Conservation (phyloP, 2,797 vertebrate genomes). For the Xenentodon cancila region DNA sequence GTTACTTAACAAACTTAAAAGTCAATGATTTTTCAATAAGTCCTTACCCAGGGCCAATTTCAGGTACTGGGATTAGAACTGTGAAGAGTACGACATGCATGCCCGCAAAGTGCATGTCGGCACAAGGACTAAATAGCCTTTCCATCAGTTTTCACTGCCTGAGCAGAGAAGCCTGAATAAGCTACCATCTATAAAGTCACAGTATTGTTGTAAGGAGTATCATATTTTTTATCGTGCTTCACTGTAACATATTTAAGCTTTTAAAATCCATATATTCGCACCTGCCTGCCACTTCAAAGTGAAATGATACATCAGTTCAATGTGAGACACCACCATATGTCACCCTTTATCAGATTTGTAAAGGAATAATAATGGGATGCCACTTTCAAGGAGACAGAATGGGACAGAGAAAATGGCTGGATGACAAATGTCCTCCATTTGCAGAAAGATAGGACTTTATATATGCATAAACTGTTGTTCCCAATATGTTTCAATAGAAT, state of each 20-base stretch:
- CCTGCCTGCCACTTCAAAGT: conserved; percentile 27
- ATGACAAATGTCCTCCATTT: conserved; percentile 59
- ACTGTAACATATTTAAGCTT: conserved; percentile 13
- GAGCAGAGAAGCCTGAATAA: conserved; percentile 6
- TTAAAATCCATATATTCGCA: conserved; percentile 29
- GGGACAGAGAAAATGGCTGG: conserved; percentile 42
- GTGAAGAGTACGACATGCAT: conserved; percentile 44
- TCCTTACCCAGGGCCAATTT: conserved; percentile 71
- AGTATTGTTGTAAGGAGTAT: background rate
- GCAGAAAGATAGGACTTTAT: conserved; percentile 58
- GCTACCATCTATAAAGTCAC: background rate
- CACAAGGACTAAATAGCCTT: conserved; percentile 25
- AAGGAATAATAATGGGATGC: conserved; percentile 69
- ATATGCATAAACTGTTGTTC: conserved; percentile 52
- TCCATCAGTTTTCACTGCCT: conserved; percentile 14
- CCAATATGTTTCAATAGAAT: conserved; percentile 48
- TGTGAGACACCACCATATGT: conserved; percentile 64
- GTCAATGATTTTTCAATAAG: conserved; percentile 81
- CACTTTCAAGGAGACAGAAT: conserved; percentile 71
- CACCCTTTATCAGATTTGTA: conserved; percentile 70
- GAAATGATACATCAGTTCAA: conserved; percentile 67
- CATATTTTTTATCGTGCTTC: conserved; percentile 3
- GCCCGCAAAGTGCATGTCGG: conserved; percentile 42
- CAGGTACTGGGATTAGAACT: conserved; percentile 58
- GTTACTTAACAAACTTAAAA: conserved; percentile 81